These are phyloP conservation scores for Trichosurus vulpecula DNA, from an alignment of 2,797 vertebrate species.

Conservation along the genomic window DNA sequence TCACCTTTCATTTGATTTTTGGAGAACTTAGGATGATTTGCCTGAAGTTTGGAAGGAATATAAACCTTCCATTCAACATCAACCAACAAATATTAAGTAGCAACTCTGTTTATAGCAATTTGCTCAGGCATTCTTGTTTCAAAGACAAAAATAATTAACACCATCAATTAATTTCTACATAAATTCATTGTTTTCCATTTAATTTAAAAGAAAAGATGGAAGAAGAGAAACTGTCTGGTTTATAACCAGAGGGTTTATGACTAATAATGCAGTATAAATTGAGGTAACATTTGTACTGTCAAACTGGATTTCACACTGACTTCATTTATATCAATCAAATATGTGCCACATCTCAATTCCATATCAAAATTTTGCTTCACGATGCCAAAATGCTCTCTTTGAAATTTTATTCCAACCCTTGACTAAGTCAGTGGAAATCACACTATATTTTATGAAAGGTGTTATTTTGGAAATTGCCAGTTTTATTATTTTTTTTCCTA, in stretches of 20 bases:
- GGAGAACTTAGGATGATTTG: background rate
- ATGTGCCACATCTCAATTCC: background rate
- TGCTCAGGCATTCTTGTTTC: background rate
- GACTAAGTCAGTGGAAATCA: background rate
- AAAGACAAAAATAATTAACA: background rate
- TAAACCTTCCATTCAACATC: background rate
- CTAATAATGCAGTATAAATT: background rate
- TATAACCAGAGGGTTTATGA: background rate
- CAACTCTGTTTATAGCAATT: background rate
- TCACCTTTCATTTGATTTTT: background rate
- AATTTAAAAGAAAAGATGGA: background rate
- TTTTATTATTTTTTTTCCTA: background rate
- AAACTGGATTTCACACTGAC: background rate
- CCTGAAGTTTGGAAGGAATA: background rate
- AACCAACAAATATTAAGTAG: background rate
- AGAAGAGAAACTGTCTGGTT: background rate
- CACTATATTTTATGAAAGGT: background rate
- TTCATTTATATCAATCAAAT: conserved; percentile 22
- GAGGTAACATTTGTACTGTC: background rate
- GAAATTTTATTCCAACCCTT: conserved; percentile 14
- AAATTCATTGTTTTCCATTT: background rate
- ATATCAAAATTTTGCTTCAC: background rate
- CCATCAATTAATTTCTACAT: background rate
- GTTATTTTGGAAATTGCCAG: conserved; percentile 29
- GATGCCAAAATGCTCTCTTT: background rate